Conservation (phyloP, 2,113 vertebrate genomes). For the Heterotilapia buettikoferi region DNA sequence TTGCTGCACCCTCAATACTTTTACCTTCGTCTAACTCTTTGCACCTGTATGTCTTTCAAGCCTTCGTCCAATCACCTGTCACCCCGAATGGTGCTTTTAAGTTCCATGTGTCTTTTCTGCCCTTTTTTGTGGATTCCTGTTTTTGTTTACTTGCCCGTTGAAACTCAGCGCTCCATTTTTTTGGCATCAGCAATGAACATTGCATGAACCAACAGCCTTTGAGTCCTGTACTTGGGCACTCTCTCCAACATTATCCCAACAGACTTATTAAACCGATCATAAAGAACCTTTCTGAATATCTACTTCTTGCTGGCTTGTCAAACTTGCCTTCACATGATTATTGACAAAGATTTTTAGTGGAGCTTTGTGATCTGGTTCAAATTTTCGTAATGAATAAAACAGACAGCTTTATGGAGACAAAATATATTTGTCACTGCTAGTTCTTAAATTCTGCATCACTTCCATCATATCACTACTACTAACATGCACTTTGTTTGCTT, state of each 20-base stretch:
- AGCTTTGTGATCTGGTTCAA: not conserved
- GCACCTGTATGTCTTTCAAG: not conserved
- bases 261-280: not conserved
- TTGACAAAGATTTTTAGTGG: not conserved
- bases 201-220: not conserved
- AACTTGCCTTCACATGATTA: not conserved
- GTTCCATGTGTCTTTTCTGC: not conserved
- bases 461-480: not conserved
- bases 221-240: not conserved
- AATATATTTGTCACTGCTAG: not conserved
- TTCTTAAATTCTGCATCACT: not conserved
- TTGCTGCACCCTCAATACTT: not conserved
- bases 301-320: not conserved
- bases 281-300: not conserved
- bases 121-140: not conserved
- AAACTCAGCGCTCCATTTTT: not conserved
- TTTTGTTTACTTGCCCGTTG: not conserved
- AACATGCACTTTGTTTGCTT: not conserved
- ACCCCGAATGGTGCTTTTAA: not conserved
- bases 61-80: not conserved
- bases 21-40: not conserved
- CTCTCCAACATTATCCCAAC: not conserved
- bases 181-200: not conserved
- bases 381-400: not conserved
- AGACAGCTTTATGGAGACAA: not conserved